These are phyloP conservation scores for Cosmia pyralina DNA, from an alignment of 2,888 invertebrate species.

Conservation along the genomic window DNA sequence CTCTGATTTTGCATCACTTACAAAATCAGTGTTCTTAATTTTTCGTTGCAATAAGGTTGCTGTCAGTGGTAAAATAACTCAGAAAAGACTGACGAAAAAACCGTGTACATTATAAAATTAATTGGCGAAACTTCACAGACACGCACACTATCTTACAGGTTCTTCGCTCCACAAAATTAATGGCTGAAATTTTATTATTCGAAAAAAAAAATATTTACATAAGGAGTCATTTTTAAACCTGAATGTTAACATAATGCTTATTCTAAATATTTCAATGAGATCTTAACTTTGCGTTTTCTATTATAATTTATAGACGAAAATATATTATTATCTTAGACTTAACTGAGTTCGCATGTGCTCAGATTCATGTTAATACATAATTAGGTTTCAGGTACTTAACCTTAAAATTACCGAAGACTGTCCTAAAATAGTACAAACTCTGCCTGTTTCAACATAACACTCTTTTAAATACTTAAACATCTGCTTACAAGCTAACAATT, in stretches of 20 bases:
- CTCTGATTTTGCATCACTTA: background rate
- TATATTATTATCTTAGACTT: constrained; percentile 36
- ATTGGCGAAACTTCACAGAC: background rate
- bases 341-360: constrained; percentile 34
- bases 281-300: constrained; percentile 61
- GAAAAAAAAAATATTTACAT: constrained; percentile 22
- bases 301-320: constrained; percentile 30
- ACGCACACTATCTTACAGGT: no score
- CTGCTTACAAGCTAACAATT: constrained; percentile 6
- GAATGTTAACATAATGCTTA: constrained; percentile 53
- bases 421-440: constrained; percentile 20
- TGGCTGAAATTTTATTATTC: constrained; percentile 35
- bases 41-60: background rate
- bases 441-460: constrained; percentile 15
- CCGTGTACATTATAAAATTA: background rate
- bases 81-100: no score
- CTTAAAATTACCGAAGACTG: constrained; percentile 18
- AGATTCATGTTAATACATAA: constrained; percentile 46
- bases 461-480: constrained; percentile 24
- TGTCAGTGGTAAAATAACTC: background rate
- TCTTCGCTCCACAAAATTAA: constrained; percentile 19
- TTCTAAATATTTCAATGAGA: constrained; percentile 64
- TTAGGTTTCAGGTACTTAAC: constrained; percentile 35
- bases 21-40: background rate
- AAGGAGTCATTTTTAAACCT: constrained; percentile 11